These are phyloP conservation scores for Endotricha flammealis DNA, from an alignment of 2,888 invertebrate genomes.

Conservation along the genomic window DNA sequence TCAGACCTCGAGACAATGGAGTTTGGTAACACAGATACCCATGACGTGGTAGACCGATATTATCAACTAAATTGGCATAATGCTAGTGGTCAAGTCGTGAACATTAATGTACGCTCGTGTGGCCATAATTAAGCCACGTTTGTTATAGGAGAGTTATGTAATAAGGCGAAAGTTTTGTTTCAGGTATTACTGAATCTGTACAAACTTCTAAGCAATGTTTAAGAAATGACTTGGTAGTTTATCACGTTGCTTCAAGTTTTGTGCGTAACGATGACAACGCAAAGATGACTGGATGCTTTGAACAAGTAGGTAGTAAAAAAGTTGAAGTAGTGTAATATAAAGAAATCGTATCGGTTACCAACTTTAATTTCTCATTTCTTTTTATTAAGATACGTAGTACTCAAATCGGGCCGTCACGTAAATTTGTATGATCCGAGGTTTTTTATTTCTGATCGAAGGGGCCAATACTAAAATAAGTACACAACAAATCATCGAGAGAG, in stretches of 20 bases:
- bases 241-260: neutral
- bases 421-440: too few species aligned
- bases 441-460: neutral
- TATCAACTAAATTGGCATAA: slow-evolving; percentile 49
- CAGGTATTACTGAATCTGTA: neutral
- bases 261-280: neutral
- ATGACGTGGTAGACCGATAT: slow-evolving; percentile 37
- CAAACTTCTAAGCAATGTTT: neutral
- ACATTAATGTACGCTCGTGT: slow-evolving; percentile 59
- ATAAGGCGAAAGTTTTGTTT: slow-evolving; percentile 20
- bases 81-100: slow-evolving; percentile 55
- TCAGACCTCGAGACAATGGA: slow-evolving; percentile 40
- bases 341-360: too few species aligned
- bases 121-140: slow-evolving; percentile 44
- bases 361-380: neutral
- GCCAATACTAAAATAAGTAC: neutral
- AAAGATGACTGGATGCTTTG: neutral
- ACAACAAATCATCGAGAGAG: slow-evolving; percentile 25
- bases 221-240: neutral
- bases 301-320: too few species aligned
- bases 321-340: too few species aligned
- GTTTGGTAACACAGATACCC: slow-evolving; percentile 40
- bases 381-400: neutral
- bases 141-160: slow-evolving; percentile 23
- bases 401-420: neutral